phyloP scores from a whole-genome alignment of 1,140 invertebrate genomes.

The Vanessa tameamea region DNA sequence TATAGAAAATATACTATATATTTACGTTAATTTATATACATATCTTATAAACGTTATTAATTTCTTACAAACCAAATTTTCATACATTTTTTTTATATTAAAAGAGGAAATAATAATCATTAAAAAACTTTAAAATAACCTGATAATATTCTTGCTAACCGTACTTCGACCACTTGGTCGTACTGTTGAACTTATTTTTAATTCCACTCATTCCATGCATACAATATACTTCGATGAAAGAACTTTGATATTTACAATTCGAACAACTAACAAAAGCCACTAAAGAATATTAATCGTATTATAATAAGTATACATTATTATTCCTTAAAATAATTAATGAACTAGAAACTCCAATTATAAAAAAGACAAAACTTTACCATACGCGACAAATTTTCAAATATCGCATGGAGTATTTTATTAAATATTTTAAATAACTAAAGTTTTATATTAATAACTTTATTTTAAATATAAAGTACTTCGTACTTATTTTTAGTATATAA shows the following conservation, averaged over 20 bases:
- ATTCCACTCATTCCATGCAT: slow-evolving; percentile 50
- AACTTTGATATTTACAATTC: slow-evolving; percentile 44
- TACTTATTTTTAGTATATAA: not conserved
- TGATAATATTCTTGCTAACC: slow-evolving; percentile 37
- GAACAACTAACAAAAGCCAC: not conserved
- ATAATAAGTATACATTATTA: too few relatives aligned
- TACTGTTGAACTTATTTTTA: slow-evolving; percentile 53
- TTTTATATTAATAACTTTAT: not conserved
- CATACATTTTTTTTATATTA: not conserved
- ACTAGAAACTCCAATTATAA: too few relatives aligned
- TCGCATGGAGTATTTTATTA: too few relatives aligned
- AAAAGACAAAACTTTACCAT: too few relatives aligned
- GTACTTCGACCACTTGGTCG: slow-evolving; percentile 51
- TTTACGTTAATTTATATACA: too few relatives aligned
- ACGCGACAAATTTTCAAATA: too few relatives aligned
- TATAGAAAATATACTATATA: too few relatives aligned
- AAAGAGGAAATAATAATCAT: not conserved
- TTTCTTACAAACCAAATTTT: too few relatives aligned
- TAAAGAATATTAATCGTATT: too few relatives aligned
- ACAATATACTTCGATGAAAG: slow-evolving; percentile 26
- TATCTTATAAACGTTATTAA: too few relatives aligned
- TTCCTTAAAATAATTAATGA: too few relatives aligned
- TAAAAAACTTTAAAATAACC: not conserved
- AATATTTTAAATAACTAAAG: not conserved
- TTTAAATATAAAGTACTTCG: not conserved